Evolutionary conservation across 1,140 invertebrate genomes (phyloP), one percentile per base, ranked within the genome.

Genomic region (Physella acuta): DNA sequence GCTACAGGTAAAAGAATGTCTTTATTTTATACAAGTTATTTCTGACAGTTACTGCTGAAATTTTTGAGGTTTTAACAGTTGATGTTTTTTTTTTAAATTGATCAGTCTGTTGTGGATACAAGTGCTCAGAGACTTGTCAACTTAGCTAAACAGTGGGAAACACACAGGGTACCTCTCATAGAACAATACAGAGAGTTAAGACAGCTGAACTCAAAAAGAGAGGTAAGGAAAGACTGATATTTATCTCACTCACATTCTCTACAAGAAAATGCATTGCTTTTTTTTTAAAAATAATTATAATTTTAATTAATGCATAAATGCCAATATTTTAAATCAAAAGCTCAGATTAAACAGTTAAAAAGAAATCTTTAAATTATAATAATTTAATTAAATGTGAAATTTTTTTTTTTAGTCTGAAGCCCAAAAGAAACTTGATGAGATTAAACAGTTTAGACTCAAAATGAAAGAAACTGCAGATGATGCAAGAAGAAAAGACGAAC

Each of bases 91-190:
- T n/a, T 56, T 56, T 56, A 26, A 56, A 56, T 28, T n/a, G n/a
- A n/a, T n/a, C n/a, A n/a, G 82, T 78, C 79, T 60, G 76, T 89
- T 4, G 87, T 92, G 31, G 88, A 91, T 71, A 82, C 84, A 20
- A 89, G 87, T 75, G 85, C 86, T 34, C 87, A 88, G 77, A 87
- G 89, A 82, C 77, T 92, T 52, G 81, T 89, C 14, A 87, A 84
- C 72, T 83, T 92, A 71, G 88, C 88, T 3, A 87, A 86, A 60
- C 89, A 92, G 74, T 93, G 91, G 91, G 89, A 91, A 70, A 87
- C 89, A 71, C 89, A 90, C 71, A 85, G 90, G 74, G 85, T 84
- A 49, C 89, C 90, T 20, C 82, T 92, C 17, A 86, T 91, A 65
- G 82, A 89, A 70, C 85, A 90, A 73, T 90, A 89, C 79, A 77